These are phyloP conservation scores for Trichonephila inaurata DNA, from an alignment of 1,140 invertebrate genomes.

Conservation along the genomic window DNA sequence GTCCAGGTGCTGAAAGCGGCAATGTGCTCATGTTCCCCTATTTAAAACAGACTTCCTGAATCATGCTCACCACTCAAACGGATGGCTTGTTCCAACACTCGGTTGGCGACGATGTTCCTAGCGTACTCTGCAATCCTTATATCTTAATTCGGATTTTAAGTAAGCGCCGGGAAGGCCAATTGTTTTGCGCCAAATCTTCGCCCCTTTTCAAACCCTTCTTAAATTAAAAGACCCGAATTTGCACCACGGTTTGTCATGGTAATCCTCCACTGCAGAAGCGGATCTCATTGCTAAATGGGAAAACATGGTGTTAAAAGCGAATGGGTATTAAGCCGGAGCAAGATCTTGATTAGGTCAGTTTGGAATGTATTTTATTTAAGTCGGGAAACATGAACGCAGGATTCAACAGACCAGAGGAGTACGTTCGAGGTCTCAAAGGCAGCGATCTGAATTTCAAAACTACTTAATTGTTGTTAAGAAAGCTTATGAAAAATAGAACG, in stretches of 20 bases:
- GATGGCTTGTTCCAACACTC: not conserved
- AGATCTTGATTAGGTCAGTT: slow-evolving; percentile 41
- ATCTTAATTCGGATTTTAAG: slow-evolving; percentile 63
- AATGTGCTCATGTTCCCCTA: slow-evolving; percentile 5
- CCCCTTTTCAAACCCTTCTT: slow-evolving; percentile 37
- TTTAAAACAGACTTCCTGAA: not conserved
- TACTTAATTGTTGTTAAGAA: slow-evolving; percentile 7
- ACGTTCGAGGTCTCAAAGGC: not conserved
- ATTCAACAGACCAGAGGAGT: not conserved
- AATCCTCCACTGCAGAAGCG: slow-evolving; percentile 13
- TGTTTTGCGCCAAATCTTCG: slow-evolving; percentile 54
- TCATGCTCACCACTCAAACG: not conserved
- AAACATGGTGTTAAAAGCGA: slow-evolving; percentile 2
- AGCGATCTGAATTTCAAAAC: slow-evolving; percentile 18
- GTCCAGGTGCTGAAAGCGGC: not conserved
- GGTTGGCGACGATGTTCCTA: not conserved
- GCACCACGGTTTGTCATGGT: slow-evolving; percentile 41
- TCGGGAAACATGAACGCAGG: not conserved
- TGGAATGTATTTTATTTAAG: slow-evolving; percentile 39
- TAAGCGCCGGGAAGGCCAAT: slow-evolving; percentile 45
- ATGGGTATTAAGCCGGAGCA: slow-evolving; percentile 4
- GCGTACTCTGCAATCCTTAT: not conserved
- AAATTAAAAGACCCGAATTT: slow-evolving; percentile 52
- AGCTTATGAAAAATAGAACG: not conserved
- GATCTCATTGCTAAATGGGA: slow-evolving; percentile 5